A percentile compares a stretch with the other conserved stretches of the same genome.
These are phyloP conservation scores for Sigmodon hispidus DNA, from an alignment of 2,113 vertebrate genomes.

Conservation along the genomic window DNA sequence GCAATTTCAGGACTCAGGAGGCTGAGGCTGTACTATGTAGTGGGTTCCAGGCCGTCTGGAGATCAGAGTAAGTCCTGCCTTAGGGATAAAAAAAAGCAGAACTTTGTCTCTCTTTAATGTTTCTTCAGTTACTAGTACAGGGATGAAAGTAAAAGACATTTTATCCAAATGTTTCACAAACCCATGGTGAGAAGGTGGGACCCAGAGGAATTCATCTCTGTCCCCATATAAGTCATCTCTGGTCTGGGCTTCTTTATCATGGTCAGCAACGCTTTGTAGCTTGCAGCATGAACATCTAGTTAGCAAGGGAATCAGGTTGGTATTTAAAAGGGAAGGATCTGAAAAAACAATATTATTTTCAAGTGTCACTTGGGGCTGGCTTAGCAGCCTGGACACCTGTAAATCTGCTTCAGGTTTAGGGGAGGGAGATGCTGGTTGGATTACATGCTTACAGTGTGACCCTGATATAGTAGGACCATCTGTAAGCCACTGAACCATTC, in stretches of 20 bases:
- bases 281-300: conserved; percentile 65
- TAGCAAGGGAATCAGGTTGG: conserved; percentile 76
- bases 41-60: background rate
- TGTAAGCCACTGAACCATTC: conserved; percentile 64
- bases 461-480: conserved; percentile 62
- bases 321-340: conserved; percentile 81
- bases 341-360: conserved; percentile 72
- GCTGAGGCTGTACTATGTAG: background rate
- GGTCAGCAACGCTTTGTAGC: conserved; percentile 26
- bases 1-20: background rate
- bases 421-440: conserved; percentile 59
- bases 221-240: background rate
- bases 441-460: conserved; percentile 65
- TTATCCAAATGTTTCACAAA: background rate
- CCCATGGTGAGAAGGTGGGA: background rate
- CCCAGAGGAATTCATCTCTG: background rate
- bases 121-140: conserved; percentile 51
- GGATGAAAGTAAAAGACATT: conserved; percentile 28
- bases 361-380: conserved; percentile 78
- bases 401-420: conserved; percentile 76
- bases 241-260: conserved; percentile 32
- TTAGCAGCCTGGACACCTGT: conserved; percentile 78
- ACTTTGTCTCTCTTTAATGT: background rate
- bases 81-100: background rate
- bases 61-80: background rate